Evolutionary conservation across 2,113 vertebrate genomes (phyloP).

Genomic region (Irena cyanogastra): DNA sequence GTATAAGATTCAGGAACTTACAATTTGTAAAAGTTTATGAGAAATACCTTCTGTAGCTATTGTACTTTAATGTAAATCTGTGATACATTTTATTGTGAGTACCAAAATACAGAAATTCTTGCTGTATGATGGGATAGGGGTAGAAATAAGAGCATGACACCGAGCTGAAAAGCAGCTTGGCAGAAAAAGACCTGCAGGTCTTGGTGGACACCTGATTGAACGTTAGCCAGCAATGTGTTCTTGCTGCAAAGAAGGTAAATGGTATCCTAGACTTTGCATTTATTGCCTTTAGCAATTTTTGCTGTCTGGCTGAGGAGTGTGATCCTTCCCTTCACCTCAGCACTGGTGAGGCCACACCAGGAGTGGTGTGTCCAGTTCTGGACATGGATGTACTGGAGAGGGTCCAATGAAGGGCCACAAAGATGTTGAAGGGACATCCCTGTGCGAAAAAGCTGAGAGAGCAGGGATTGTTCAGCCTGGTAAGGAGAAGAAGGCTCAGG

Average conservation of each 20-base stretch:
- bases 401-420: not conserved
- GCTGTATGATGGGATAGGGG: rapidly evolving
- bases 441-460: not conserved
- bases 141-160: not conserved
- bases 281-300: no score
- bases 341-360: not conserved
- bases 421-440: not conserved
- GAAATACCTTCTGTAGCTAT: not conserved
- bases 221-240: not conserved
- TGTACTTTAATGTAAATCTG: not conserved
- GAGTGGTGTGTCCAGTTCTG: not conserved
- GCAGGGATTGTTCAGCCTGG: no score
- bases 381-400: not conserved
- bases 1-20: not conserved
- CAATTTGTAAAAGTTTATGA: not conserved
- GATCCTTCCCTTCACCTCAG: not conserved
- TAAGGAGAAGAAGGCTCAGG: not conserved
- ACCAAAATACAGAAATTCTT: not conserved
- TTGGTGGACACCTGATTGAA: not conserved
- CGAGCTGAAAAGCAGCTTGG: not conserved
- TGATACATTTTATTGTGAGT: not conserved
- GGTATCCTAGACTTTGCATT: no score
- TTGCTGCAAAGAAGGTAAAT: not conserved
- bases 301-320: not conserved
- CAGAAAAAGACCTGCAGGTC: not conserved